Conservation (phyloP, 2,888 invertebrate genomes). For the Acronicta alni region DNA sequence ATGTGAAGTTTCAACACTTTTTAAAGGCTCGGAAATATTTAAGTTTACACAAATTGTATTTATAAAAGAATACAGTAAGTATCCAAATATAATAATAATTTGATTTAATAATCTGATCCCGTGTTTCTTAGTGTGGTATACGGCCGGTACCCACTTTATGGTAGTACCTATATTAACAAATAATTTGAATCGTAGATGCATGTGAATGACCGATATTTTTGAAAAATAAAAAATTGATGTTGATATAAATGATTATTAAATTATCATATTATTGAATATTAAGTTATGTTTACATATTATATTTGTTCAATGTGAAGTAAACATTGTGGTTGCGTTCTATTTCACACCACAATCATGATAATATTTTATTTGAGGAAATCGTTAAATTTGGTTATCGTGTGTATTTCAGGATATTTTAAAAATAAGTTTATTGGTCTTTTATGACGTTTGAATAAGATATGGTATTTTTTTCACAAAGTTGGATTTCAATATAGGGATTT, state of each 20-base stretch:
- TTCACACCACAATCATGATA: neutral
- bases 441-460: neutral
- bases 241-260: neutral
- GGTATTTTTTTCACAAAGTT: too few relatives aligned
- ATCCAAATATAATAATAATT: too few relatives aligned
- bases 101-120: too few relatives aligned
- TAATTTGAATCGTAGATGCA: too few relatives aligned
- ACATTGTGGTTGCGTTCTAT: neutral
- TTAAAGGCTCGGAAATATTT: too few relatives aligned
- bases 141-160: too few relatives aligned
- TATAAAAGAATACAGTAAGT: too few relatives aligned
- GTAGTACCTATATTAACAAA: too few relatives aligned
- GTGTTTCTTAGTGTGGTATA: too few relatives aligned
- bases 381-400: slow-evolving; percentile 11
- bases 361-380: slow-evolving; percentile 7
- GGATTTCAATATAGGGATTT: too few relatives aligned
- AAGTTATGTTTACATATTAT: neutral
- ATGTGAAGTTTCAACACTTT: too few relatives aligned
- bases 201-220: neutral
- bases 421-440: neutral
- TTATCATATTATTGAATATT: neutral
- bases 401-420: neutral
- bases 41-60: too few relatives aligned
- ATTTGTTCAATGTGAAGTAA: slow-evolving; percentile 24
- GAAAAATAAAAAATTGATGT: neutral